Percentiles rank a stretch among this genome's conserved stretches.
Evolutionary conservation across 2,797 vertebrate genomes (phyloP).

Genomic region (Picus viridis): DNA sequence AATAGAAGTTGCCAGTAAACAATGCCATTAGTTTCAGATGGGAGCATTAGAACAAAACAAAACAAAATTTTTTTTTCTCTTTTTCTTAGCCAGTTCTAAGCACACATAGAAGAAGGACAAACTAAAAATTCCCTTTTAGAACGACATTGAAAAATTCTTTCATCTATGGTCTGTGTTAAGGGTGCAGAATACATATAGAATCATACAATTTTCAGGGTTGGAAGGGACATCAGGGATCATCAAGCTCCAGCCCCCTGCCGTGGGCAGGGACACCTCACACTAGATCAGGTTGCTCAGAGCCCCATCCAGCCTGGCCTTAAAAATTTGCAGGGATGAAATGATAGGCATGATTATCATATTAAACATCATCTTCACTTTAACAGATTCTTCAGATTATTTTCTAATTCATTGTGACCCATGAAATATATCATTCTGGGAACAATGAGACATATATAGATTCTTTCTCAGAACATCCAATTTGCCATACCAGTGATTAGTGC

Average conservation of each 20-base stretch:
- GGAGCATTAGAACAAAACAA: neutral
- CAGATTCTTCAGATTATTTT: neutral
- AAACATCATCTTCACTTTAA: neutral
- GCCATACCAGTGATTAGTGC: neutral
- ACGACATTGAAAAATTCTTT: neutral
- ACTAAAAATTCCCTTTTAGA: neutral
- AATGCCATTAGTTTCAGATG: neutral
- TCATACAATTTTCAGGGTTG: too few species aligned
- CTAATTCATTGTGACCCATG: neutral
- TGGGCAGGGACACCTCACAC: too few species aligned
- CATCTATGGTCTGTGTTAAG: neutral
- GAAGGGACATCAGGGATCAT: too few species aligned
- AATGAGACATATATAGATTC: neutral
- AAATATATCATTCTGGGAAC: neutral
- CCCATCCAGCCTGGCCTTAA: too few species aligned
- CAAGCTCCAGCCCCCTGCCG: too few species aligned
- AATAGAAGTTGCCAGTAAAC: neutral
- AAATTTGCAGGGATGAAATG: too few species aligned
- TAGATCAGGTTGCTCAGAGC: too few species aligned
- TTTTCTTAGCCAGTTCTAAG: neutral
- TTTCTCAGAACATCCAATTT: neutral
- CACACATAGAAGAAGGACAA: neutral
- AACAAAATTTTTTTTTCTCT: neutral
- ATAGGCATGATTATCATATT: neutral
- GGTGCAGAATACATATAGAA: neutral